Evolutionary conservation across 35 echinoderm and acorn worm species (phyloP), one percentile per base, ranked within the genome.

Genomic region (Strongylocentrotus purpuratus): DNA sequence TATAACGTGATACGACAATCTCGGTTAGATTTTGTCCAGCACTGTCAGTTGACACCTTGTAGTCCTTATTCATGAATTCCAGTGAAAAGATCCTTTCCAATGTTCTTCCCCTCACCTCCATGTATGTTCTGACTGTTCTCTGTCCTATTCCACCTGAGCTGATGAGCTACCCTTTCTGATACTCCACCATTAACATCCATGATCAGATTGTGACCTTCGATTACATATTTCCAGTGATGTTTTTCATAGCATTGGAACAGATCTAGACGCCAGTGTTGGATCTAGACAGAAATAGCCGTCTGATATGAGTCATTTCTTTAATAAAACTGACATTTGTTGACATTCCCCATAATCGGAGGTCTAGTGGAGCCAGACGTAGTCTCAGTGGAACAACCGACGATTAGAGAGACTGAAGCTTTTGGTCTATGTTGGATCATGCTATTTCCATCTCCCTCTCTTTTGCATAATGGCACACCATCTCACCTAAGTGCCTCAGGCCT

Each of bases 171-270:
- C 31, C 87, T 88, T 33, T 88, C 45, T 35, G 87, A 88, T 22
- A 33, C 87, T 33, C 87, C 87, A 5, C 87, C 87, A 3, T 88
- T 88, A 9, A 88, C 87, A 88, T 88, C 32, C 87, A 88, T 33
- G 87, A 88, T 33, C 10, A 88, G 87, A 33, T 88, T 2, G 31
- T 88, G 45, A 15, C 87, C 87, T 33, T 88, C 87, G 6, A 33
- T 88, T 5, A 88, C 7, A 28, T 88, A 88, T 35, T 88, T 88
- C 32, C 31, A 88, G 87, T 88, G 87, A 22, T 88, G 87, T 88
- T 88, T 88, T 25, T 33, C 31, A 9, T 33, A 88, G 31, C 41
- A 88, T 1, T 33, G 87, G 31, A 28, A 4, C 10, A 88, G n/a
- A 88, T 88, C 87, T 10, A 45, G 31, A 88, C 10, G 87, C 87